Evolutionary conservation across 2,113 vertebrate species (phyloP), one percentile per base, ranked within the genome.

Genomic region (Aegotheles bennettii): DNA sequence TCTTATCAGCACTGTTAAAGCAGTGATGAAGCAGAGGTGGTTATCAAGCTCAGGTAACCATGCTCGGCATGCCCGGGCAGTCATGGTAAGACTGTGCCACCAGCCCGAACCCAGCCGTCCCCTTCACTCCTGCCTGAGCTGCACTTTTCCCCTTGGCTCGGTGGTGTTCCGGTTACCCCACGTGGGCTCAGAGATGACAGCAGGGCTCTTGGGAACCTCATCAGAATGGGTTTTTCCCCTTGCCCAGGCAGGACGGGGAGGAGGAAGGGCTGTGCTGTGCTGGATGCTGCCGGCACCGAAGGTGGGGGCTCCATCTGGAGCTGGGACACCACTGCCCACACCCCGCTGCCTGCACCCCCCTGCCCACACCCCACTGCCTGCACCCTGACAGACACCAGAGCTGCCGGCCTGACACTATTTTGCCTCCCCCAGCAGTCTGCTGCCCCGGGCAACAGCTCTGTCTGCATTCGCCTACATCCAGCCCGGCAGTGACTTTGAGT

Each of bases 391-490:
- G 11, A 33, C 50, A 35, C 18, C 35, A 4, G 70, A 26, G 60
- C 73, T 38, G 42, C 48, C 7, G 1, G 13, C 48, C 82, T 9
- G 0, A 4, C 24, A 2, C 17, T 3, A 6, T 3, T 8, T 20
- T 51, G 9, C 59, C 71, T 60, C 50, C 71, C 51, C 43, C n/a
- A 7, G 15, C n/a, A 45, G 89, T 70, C 89, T 89, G 95, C 87
- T 92, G 89, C 68, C 80, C 54, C 0, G 1, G 75, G 85, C 50
- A 42, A 76, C 73, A 65, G 45, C 82, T 73, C 78, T 2, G 24
- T 26, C 63, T 80, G 53, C 9, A 0, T 36, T 82, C n/a, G 25
- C 64, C 71, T 65, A 1, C 3, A 10, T 83, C 51, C 75, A 73
- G 83, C 59, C 45, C 59, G 5, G 20, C 36, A 54, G 10, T 92